These are phyloP conservation scores for Tenthredo distinguenda DNA, from an alignment of 2,888 invertebrate species.

Conservation along the genomic window DNA sequence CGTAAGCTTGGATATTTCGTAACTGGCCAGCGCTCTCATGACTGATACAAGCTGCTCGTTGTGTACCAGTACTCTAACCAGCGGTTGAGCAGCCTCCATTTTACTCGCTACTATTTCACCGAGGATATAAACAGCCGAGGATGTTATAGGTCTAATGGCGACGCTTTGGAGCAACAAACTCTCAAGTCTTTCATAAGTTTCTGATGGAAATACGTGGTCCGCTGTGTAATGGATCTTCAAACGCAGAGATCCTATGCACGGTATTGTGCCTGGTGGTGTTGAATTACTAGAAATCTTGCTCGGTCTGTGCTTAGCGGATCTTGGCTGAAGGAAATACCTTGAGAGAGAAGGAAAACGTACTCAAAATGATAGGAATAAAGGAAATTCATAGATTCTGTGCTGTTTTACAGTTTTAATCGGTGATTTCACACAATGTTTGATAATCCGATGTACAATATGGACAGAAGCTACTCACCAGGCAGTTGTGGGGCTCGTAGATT, in stretches of 20 bases:
- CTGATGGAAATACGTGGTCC: slow-evolving; percentile 92
- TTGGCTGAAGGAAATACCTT: slow-evolving; percentile 90
- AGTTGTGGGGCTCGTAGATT: slow-evolving; percentile 81
- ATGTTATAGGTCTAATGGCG: slow-evolving; percentile 87
- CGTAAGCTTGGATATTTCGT: slow-evolving; percentile 95
- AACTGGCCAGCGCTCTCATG: slow-evolving; percentile 89
- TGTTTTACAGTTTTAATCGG: not conserved
- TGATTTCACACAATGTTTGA: not conserved
- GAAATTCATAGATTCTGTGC: not conserved
- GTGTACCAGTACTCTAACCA: slow-evolving; percentile 92
- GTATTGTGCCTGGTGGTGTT: slow-evolving; percentile 87
- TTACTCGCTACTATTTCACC: slow-evolving; percentile 93
- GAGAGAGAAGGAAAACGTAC: slow-evolving; percentile 54
- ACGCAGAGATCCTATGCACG: slow-evolving; percentile 90
- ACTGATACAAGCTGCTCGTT: slow-evolving; percentile 92
- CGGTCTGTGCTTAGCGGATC: slow-evolving; percentile 82
- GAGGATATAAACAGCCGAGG: slow-evolving; percentile 90
- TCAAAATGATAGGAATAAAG: not conserved
- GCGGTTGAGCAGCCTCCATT: slow-evolving; percentile 93
- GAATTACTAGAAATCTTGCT: slow-evolving; percentile 82
- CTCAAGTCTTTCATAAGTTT: slow-evolving; percentile 89
- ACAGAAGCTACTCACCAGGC: slow-evolving; percentile 85
- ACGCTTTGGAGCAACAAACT: slow-evolving; percentile 88
- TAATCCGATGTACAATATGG: not conserved
- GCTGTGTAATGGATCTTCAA: slow-evolving; percentile 93